Conservation (phyloP, 2,797 vertebrate species). For the Cottoperca gobio region DNA sequence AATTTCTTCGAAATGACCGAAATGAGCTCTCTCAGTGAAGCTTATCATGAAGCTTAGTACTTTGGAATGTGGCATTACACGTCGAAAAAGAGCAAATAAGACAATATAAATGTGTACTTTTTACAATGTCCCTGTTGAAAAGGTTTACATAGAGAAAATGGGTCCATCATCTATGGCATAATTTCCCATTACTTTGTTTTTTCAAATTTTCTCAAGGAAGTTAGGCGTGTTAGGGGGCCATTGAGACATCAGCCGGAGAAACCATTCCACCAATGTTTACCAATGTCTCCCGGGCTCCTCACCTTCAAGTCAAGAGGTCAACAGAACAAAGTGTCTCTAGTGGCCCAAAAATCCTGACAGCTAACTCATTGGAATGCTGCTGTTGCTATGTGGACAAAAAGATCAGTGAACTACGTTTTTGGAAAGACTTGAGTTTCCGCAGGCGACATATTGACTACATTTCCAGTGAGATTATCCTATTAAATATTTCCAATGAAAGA, state of each 20-base stretch:
- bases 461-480: slow-evolving; percentile 34
- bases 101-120: background rate
- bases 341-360: slow-evolving; percentile 29
- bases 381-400: slow-evolving; percentile 46
- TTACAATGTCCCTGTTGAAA: background rate
- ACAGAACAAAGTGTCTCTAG: slow-evolving; percentile 59
- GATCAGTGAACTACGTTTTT: slow-evolving; percentile 21
- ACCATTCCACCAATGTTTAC: slow-evolving; percentile 55
- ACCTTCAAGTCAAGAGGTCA: slow-evolving; percentile 72
- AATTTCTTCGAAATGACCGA: slow-evolving; percentile 17
- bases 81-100: background rate
- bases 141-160: background rate
- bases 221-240: slow-evolving; percentile 29
- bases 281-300: slow-evolving; percentile 59
- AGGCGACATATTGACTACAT: slow-evolving; percentile 24
- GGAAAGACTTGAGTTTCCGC: slow-evolving; percentile 3
- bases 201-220: slow-evolving; percentile 15
- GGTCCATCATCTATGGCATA: background rate
- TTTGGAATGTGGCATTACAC: background rate
- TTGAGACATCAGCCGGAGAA: slow-evolving; percentile 56
- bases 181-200: slow-evolving; percentile 18
- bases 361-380: slow-evolving; percentile 73
- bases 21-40: background rate
- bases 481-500: slow-evolving; percentile 43
- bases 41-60: background rate